Percentiles rank a stretch among this genome's conserved stretches.
Conservation (phyloP, 2,888 invertebrate species). For the Zelleria hepariella region DNA sequence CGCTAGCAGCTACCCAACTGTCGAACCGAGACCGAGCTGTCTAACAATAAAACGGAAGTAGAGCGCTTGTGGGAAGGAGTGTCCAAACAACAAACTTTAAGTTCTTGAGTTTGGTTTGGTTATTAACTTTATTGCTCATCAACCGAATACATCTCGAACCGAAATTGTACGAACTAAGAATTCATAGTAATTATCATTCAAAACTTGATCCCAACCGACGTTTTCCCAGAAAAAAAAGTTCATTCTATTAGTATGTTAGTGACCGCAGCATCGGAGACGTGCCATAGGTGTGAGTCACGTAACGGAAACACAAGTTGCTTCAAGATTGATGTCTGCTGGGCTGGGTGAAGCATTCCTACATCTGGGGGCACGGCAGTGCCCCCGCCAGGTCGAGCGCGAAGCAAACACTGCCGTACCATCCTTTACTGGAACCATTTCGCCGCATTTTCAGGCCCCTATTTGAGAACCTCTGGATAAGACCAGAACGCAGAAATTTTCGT, state of each 20-base stretch:
- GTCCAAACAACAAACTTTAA: not conserved
- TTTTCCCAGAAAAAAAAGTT: constrained; percentile 37
- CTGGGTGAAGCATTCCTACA: constrained; percentile 46
- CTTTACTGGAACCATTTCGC: too few relatives aligned
- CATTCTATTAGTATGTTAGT: constrained; percentile 57
- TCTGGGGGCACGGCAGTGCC: too few relatives aligned
- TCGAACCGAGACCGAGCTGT: constrained; percentile 14
- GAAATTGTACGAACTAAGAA: too few relatives aligned
- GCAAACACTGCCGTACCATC: too few relatives aligned
- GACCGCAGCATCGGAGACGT: constrained; percentile 53
- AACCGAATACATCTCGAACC: not conserved
- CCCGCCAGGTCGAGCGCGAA: too few relatives aligned
- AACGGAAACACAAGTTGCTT: constrained; percentile 63
- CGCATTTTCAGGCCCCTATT: too few relatives aligned
- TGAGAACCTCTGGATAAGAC: too few relatives aligned
- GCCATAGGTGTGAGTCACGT: constrained; percentile 67
- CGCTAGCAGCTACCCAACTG: constrained; percentile 17
- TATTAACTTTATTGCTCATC: not conserved
- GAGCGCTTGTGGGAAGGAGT: not conserved
- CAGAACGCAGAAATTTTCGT: too few relatives aligned
- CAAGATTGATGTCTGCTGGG: constrained; percentile 45
- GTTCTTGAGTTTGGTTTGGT: not conserved
- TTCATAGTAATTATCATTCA: not conserved
- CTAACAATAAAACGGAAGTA: constrained; percentile 1
- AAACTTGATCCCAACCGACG: not conserved